Evolutionary conservation across 2,888 invertebrate genomes (phyloP).

Genomic region (Crocallis elinguaria): DNA sequence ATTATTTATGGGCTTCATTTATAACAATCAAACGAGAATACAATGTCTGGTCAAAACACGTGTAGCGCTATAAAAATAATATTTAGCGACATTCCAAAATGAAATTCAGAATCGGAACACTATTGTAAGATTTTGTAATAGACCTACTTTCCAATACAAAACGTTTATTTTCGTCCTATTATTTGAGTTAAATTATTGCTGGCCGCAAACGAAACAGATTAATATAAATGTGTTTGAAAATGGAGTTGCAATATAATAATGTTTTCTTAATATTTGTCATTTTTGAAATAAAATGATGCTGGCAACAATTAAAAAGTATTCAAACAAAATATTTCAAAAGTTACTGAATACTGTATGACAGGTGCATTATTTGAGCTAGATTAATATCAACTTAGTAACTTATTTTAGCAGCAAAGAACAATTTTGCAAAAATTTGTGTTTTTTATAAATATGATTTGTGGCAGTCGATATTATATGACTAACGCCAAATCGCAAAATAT

Average conservation of each 20-base stretch:
- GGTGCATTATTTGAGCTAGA: no score
- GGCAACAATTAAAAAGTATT: background rate
- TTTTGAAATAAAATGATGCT: background rate
- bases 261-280: background rate
- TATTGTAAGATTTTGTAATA: constrained; percentile 34
- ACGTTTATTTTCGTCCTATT: constrained; percentile 16
- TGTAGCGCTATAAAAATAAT: constrained; percentile 41
- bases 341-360: no score
- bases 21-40: constrained; percentile 49
- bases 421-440: no score
- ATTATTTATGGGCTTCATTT: constrained; percentile 49
- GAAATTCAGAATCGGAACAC: constrained; percentile 27
- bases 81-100: constrained; percentile 36
- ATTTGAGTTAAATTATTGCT: constrained; percentile 19
- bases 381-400: no score
- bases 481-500: background rate
- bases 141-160: constrained; percentile 26
- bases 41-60: constrained; percentile 47
- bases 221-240: constrained; percentile 2
- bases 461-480: no score
- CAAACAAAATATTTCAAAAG: background rate
- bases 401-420: no score
- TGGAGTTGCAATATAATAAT: background rate
- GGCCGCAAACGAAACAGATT: constrained; percentile 13
- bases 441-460: no score